Evolutionary conservation across 1,140 invertebrate species (phyloP), one percentile per base, ranked within the genome.

Genomic region (Trichogramma pretiosum): DNA sequence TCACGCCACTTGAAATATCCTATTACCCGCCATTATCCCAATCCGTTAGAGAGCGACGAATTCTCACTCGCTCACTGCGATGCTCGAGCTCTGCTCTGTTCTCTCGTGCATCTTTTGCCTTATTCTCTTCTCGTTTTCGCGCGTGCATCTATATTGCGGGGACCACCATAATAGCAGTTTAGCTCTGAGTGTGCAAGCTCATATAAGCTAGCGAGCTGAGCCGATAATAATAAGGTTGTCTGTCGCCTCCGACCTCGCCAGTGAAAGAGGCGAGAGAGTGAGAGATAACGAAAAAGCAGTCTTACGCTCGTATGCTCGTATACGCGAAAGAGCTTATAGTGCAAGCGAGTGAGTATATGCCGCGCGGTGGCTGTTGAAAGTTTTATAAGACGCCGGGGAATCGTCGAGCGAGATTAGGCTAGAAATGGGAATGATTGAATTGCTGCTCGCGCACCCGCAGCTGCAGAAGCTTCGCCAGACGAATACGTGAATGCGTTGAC

Each of bases 21-120:
- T 60, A 67, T 68, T 68, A 67, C 61, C 57, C 38, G 53, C 60
- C 58, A 65, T 68, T 63, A 67, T 68, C 61, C 55, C 28, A 39
- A n/a, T n/a, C n/a, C 41, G 24, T 19, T 42, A 36, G 21, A 35
- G 23, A 48, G 26, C 40, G 23, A 16, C 34, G 47, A 43, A 30
- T 33, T 50, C 35, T 8, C 30, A 24, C 16, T 16, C 23, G 2
- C 21, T 24, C 11, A n/a, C n/a, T n/a, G n/a, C n/a, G n/a, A n/a
- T n/a, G n/a, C n/a, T n/a, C n/a, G n/a, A n/a, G n/a, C n/a, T n/a
- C n/a, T n/a, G n/a, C n/a, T 36, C 28, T 23, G 41, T 9, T 42
- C 23, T 41, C 1, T 24, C 16, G 11, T n/a, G n/a, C 16, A 11
- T 19, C n/a, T 28, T 28, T 16, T 22, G 8, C 19, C 5, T 19